Evolutionary conservation across 2,797 vertebrate species (phyloP).

Genomic region (Urocyon cinereoargenteus): DNA sequence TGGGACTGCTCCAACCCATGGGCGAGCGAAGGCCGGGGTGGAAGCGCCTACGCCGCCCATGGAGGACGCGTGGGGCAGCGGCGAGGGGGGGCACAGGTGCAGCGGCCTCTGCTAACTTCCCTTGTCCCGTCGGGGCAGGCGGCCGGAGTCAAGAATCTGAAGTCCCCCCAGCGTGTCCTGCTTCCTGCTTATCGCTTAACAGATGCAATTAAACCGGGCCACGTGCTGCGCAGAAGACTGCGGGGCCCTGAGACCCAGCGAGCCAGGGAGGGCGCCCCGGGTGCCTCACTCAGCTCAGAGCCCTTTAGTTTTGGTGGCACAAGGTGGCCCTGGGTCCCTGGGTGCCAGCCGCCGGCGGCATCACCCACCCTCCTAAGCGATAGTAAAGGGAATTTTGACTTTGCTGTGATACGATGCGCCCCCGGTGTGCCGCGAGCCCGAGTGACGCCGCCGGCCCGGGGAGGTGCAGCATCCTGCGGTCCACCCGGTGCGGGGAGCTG

Average conservation of each 20-base stretch:
- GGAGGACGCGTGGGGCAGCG: rapidly evolving
- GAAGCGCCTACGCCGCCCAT: too few species aligned
- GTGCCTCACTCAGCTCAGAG: background rate
- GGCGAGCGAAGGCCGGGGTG: rapidly evolving
- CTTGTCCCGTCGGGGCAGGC: rapidly evolving
- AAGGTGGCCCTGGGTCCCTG: too few species aligned
- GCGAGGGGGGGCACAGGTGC: background rate
- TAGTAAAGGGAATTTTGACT: background rate
- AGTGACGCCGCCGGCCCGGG: background rate
- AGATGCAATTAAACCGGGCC: background rate
- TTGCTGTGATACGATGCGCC: too few species aligned
- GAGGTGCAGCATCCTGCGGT: background rate
- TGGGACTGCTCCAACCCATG: too few species aligned
- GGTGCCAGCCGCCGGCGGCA: rapidly evolving
- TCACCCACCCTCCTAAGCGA: background rate
- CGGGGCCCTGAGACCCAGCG: background rate
- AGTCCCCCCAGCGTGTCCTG: background rate
- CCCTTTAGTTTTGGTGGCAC: too few species aligned
- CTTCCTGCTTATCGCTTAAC: background rate
- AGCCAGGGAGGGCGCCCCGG: background rate
- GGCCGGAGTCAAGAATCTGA: rapidly evolving
- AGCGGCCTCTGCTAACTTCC: background rate
- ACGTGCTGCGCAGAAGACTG: background rate
- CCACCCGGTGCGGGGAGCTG: background rate
- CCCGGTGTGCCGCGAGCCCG: rapidly evolving